These are phyloP conservation scores for Ammodytes dubius DNA, from an alignment of 2,113 vertebrate genomes.

Conservation along the genomic window DNA sequence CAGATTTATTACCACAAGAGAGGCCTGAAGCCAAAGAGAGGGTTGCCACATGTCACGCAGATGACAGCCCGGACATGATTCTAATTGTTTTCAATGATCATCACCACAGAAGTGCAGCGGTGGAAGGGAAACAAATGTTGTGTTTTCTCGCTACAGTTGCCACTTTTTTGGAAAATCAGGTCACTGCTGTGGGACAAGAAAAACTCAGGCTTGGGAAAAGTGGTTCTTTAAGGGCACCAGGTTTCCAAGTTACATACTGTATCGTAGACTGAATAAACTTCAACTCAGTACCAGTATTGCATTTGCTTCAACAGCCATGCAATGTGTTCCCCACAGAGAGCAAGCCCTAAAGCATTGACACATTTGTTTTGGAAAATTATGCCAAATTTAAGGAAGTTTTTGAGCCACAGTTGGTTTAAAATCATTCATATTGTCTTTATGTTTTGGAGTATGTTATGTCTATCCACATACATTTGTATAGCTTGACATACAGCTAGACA, in stretches of 20 bases:
- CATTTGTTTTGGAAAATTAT: constrained; percentile 18
- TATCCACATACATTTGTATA: constrained; percentile 1
- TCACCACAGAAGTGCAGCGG: constrained; percentile 56
- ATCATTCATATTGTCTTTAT: not conserved
- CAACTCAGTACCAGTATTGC: constrained; percentile 1
- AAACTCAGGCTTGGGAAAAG: constrained; percentile 27
- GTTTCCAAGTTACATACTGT: constrained; percentile 29
- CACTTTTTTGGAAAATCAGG: constrained; percentile 55
- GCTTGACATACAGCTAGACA: not conserved
- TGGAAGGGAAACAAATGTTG: constrained; percentile 37
- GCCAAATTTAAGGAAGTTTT: constrained; percentile 7
- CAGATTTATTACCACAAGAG: constrained; percentile 76
- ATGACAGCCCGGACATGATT: constrained; percentile 76
- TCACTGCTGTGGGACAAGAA: constrained; percentile 36
- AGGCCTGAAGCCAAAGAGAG: constrained; percentile 59
- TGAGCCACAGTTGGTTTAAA: not conserved
- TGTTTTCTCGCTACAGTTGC: constrained; percentile 35
- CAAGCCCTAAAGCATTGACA: constrained; percentile 26
- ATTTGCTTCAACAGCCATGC: constrained; percentile 26
- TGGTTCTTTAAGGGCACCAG: constrained; percentile 31
- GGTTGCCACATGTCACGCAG: constrained; percentile 58
- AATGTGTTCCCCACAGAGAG: constrained; percentile 17
- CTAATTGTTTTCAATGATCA: constrained; percentile 85
- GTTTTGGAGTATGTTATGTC: not conserved
- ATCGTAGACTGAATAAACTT: constrained; percentile 34